Percentiles rank a stretch among this genome's conserved stretches.
Evolutionary conservation across 30 jellyfish, hydroid and myxozoan genomes (phyloP).

Genomic region (Cassiopea andromeda): DNA sequence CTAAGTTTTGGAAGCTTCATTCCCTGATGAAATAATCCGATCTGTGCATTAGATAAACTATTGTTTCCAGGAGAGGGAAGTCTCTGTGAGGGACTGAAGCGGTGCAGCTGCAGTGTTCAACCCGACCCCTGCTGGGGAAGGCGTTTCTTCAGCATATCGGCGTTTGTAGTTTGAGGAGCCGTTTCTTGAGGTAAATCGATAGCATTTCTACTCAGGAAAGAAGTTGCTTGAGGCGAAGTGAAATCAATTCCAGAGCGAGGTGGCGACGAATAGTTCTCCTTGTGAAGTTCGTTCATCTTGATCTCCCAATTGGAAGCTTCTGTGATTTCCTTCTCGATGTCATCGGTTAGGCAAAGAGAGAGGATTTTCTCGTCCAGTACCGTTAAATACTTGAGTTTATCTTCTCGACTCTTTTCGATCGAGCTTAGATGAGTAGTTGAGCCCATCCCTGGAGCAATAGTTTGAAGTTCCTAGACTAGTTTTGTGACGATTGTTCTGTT

Average conservation of each 20-base stretch:
- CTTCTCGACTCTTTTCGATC: not conserved
- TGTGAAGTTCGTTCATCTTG: constrained; percentile 1
- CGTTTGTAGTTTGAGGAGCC: not conserved
- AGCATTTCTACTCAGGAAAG: not conserved
- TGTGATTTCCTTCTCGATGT: constrained; percentile 7
- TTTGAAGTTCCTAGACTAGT: not conserved
- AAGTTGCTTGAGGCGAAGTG: not conserved
- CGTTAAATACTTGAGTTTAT: not conserved
- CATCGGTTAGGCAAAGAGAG: constrained; percentile 9
- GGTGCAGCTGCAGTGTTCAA: constrained; percentile 9
- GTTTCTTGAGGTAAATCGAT: not conserved
- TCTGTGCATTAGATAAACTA: not conserved
- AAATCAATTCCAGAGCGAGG: not conserved
- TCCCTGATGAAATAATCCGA: not conserved
- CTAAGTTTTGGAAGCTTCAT: constrained; percentile 13
- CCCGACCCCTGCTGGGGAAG: constrained; percentile 8
- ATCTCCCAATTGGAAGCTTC: constrained; percentile 15
- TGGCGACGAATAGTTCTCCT: constrained; percentile 15
- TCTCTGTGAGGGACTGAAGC: constrained; percentile 1
- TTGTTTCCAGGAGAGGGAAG: not conserved
- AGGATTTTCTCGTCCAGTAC: constrained; percentile 5
- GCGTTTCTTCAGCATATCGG: not conserved
- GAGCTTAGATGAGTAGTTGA: not conserved
- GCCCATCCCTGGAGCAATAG: not conserved
- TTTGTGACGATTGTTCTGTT: not conserved